These are phyloP conservation scores for Aphidius ervi DNA, from an alignment of 1,140 invertebrate genomes.

Conservation along the genomic window DNA sequence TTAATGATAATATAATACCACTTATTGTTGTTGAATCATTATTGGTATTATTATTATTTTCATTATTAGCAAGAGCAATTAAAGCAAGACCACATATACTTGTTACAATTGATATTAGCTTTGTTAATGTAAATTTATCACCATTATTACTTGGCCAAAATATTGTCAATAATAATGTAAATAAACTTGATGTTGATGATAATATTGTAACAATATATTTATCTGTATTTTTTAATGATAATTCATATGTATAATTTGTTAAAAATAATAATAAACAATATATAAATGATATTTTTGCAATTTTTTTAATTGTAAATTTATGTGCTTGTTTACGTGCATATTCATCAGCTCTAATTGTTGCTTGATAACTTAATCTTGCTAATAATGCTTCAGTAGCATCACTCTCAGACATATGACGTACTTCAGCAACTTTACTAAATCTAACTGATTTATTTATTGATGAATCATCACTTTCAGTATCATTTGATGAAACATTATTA, in stretches of 20 bases:
- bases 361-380: conserved; percentile 79
- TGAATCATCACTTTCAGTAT: conserved; percentile 77
- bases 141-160: conserved; percentile 72
- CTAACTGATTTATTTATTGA: conserved; percentile 64
- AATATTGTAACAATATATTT: conserved; percentile 74
- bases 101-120: conserved; percentile 72
- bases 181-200: conserved; percentile 78
- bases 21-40: conserved; percentile 56
- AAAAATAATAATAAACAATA: conserved; percentile 84
- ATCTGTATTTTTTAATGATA: conserved; percentile 71
- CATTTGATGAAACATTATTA: conserved; percentile 56
- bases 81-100: conserved; percentile 76
- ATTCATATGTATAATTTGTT: conserved; percentile 77
- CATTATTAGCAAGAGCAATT: conserved; percentile 68
- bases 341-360: conserved; percentile 70
- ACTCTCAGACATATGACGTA: conserved; percentile 73
- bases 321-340: conserved; percentile 63
- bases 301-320: conserved; percentile 65
- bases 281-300: conserved; percentile 69
- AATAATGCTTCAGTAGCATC: conserved; percentile 81
- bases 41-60: conserved; percentile 45
- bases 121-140: conserved; percentile 79
- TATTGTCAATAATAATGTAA: conserved; percentile 76
- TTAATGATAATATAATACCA: conserved; percentile 71
- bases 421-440: conserved; percentile 83